phyloP scores from a whole-genome alignment of 2,113 vertebrate genomes.

The Casuarius casuarius region DNA sequence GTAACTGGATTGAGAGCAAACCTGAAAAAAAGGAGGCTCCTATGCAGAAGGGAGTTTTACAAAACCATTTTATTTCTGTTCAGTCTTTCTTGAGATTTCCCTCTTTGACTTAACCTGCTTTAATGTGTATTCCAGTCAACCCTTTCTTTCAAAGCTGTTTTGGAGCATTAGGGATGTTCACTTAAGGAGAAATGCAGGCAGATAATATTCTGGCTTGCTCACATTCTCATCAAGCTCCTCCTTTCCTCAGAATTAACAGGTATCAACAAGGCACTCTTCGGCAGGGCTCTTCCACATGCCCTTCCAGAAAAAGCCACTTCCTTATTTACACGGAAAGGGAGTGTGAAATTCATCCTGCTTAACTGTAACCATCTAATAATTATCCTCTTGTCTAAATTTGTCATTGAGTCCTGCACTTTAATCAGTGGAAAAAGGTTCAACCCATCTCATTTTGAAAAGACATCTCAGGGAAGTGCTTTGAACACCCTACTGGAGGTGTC shows the following conservation, averaged over 20 bases:
- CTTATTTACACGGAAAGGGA: background rate
- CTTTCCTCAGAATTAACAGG: background rate
- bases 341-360: background rate
- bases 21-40: too few relatives aligned
- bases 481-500: background rate
- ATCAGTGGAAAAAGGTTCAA: background rate
- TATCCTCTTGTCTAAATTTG: background rate
- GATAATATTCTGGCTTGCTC: too few relatives aligned
- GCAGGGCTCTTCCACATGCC: background rate
- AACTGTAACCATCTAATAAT: background rate
- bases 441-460: background rate
- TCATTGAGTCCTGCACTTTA: background rate
- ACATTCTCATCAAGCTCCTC: too few relatives aligned
- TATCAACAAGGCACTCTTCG: background rate
- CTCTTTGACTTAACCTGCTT: too few relatives aligned
- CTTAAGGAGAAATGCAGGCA: too few relatives aligned
- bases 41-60: too few relatives aligned
- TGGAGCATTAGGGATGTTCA: too few relatives aligned
- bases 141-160: too few relatives aligned
- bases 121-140: too few relatives aligned
- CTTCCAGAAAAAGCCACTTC: background rate
- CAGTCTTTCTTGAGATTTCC: too few relatives aligned
- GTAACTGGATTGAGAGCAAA: too few relatives aligned
- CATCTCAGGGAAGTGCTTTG: background rate
- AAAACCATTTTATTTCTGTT: too few relatives aligned